Evolutionary conservation across 2,113 vertebrate genomes (phyloP).

Genomic region (Engraulis encrasicolus): DNA sequence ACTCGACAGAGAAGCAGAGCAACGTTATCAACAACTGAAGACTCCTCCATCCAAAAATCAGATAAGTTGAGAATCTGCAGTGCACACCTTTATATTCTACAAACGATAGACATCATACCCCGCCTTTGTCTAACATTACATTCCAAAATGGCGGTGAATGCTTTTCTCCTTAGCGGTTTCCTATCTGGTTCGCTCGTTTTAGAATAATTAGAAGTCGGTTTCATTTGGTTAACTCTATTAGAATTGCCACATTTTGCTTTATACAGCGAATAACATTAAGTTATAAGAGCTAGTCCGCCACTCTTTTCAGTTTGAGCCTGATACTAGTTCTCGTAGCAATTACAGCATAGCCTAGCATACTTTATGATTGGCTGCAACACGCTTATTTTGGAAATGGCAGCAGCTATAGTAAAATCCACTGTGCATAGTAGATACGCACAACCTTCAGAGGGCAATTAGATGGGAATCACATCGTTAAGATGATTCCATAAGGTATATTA

Average conservation of each 20-base stretch:
- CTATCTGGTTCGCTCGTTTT: neutral
- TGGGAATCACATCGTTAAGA: neutral
- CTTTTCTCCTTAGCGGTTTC: neutral
- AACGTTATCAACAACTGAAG: neutral
- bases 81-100: neutral
- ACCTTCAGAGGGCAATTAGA: neutral
- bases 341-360: no score
- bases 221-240: neutral
- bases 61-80: neutral
- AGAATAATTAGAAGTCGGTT: neutral
- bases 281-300: no score
- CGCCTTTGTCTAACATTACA: neutral
- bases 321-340: no score
- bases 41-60: neutral
- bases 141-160: neutral
- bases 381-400: no score
- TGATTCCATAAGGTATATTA: neutral
- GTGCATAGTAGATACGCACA: neutral
- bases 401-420: no score
- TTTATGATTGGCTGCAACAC: no score
- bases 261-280: no score
- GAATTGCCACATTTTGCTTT: no score
- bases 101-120: neutral
- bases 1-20: no score
- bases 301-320: no score